phyloP scores from a whole-genome alignment of 2,888 invertebrate genomes.

The Tetramorium bicarinatum region DNA sequence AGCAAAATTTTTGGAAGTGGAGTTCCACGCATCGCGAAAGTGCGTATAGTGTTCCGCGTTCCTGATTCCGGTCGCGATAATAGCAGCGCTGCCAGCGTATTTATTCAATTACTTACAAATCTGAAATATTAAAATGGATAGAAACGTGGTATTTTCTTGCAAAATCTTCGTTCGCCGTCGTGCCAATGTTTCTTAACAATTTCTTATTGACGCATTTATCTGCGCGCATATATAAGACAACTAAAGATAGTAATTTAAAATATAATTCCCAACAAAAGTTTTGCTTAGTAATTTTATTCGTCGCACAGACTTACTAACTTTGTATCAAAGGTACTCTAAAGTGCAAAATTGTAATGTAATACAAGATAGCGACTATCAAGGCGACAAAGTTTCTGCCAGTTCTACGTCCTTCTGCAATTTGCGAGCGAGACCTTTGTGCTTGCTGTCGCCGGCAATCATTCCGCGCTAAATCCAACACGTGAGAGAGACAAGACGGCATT shows the following conservation, averaged over 20 bases:
- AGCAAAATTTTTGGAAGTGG: slow-evolving; percentile 11
- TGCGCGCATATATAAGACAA: not conserved
- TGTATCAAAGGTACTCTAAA: not conserved
- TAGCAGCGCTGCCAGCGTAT: not conserved
- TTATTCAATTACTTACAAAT: not conserved
- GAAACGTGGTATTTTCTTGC: not conserved
- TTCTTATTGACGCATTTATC: slow-evolving; percentile 20
- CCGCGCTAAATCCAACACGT: not conserved
- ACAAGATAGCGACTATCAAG: not conserved
- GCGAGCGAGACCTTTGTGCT: not conserved
- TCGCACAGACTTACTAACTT: slow-evolving; percentile 3
- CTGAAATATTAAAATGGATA: not conserved
- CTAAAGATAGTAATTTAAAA: slow-evolving; percentile 22
- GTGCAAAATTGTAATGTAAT: not conserved
- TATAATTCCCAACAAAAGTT: slow-evolving; percentile 34
- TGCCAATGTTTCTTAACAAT: not conserved
- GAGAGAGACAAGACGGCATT: not conserved
- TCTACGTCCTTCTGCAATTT: not conserved
- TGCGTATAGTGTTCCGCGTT: not conserved
- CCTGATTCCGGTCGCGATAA: not conserved
- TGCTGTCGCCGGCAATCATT: not conserved
- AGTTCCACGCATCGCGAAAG: slow-evolving; percentile 9
- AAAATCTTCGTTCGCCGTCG: not conserved
- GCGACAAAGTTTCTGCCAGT: slow-evolving; percentile 1
- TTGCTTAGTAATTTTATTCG: not conserved